These are phyloP conservation scores for Tenrec ecaudatus DNA, from an alignment of 2,113 vertebrate genomes.

Conservation along the genomic window DNA sequence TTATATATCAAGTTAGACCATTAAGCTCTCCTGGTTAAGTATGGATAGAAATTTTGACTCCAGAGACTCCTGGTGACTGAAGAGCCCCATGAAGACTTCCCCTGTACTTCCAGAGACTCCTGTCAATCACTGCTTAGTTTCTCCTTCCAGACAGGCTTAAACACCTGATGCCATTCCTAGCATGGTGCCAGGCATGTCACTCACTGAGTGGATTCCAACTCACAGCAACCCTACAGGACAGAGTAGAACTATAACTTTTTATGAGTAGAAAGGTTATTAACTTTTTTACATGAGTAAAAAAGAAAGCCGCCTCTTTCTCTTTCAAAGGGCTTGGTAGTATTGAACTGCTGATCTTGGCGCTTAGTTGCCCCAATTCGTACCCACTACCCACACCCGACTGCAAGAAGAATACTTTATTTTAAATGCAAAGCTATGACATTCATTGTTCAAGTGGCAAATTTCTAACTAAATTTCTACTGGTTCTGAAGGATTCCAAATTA, in stretches of 20 bases:
- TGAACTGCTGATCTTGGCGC: too few species aligned
- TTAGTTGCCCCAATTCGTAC: too few species aligned
- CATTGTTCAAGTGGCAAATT: conserved; percentile 8
- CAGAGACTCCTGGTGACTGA: not conserved
- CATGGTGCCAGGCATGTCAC: not conserved
- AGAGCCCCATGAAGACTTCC: not conserved
- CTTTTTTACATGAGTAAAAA: too few species aligned
- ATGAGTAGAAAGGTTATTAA: too few species aligned
- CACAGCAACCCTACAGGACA: not conserved
- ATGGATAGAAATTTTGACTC: not conserved
- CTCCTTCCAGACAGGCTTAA: conserved; percentile 31
- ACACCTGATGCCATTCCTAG: not conserved
- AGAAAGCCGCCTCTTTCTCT: too few species aligned
- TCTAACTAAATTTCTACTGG: conserved; percentile 43
- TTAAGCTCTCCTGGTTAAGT: conserved; percentile 48
- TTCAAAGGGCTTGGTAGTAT: too few species aligned
- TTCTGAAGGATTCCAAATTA: conserved; percentile 30
- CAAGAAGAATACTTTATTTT: not conserved
- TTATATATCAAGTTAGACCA: conserved; percentile 24
- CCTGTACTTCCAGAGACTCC: not conserved
- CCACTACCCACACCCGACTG: not conserved
- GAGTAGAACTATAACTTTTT: too few species aligned
- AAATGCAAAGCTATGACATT: not conserved
- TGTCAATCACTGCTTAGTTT: not conserved
- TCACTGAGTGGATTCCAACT: not conserved